phyloP scores from a whole-genome alignment of 2,888 invertebrate genomes.

The Drosophila recens region DNA sequence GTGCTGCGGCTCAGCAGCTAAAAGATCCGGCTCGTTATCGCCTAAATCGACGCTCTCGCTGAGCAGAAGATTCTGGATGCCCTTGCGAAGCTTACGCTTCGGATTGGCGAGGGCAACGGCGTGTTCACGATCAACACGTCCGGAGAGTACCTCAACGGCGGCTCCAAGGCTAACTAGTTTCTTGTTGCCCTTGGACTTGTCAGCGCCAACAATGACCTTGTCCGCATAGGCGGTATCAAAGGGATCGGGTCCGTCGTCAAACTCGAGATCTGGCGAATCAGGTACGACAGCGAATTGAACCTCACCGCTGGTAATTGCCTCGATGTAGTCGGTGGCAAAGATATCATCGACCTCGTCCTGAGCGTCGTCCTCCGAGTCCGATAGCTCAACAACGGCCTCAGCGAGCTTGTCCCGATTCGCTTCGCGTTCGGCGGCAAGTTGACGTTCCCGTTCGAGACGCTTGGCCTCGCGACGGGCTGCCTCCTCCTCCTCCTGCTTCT shows the following conservation, averaged over 20 bases:
- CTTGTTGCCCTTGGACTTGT: constrained; percentile 90
- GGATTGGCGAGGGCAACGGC: constrained; percentile 86
- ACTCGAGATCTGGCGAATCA: constrained; percentile 91
- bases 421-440: constrained; percentile 85
- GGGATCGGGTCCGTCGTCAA: constrained; percentile 91
- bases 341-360: constrained; percentile 93
- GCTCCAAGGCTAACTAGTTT: constrained; percentile 93
- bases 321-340: constrained; percentile 95
- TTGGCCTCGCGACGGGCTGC: constrained; percentile 86
- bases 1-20: constrained; percentile 84
- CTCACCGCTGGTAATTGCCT: constrained; percentile 94
- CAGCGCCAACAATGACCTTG: constrained; percentile 91
- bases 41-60: constrained; percentile 87
- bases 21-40: constrained; percentile 75
- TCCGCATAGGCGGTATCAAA: constrained; percentile 96
- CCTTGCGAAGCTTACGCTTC: constrained; percentile 87
- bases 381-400: constrained; percentile 89
- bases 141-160: constrained; percentile 94
- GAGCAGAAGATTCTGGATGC: constrained; percentile 89
- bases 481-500: constrained; percentile 82
- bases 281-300: constrained; percentile 94
- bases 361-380: constrained; percentile 90
- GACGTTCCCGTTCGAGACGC: constrained; percentile 79
- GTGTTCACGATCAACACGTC: constrained; percentile 91
- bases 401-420: constrained; percentile 85